Evolutionary conservation across 2,113 vertebrate species (phyloP).

Genomic region (Aphyosemion australe): DNA sequence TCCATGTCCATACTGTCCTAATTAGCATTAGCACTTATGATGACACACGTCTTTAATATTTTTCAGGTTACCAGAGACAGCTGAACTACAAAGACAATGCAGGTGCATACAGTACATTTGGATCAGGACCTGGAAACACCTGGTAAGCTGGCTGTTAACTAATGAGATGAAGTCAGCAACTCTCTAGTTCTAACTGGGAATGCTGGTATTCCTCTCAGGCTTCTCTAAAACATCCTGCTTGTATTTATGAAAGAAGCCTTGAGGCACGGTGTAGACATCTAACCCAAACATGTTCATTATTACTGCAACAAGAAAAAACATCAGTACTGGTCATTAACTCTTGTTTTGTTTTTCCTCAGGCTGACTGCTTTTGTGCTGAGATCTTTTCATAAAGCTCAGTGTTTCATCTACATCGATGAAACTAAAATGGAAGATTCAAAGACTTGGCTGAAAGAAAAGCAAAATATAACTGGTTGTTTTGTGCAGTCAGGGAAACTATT

Average conservation of each 20-base stretch:
- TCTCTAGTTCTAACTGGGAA: background rate
- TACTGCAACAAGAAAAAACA: too few relatives aligned
- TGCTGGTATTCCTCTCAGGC: too few relatives aligned
- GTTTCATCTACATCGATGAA: slow-evolving; percentile 74
- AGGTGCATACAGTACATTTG: slow-evolving; percentile 89
- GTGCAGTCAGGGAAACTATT: slow-evolving; percentile 77
- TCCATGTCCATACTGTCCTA: too few relatives aligned
- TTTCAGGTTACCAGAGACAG: slow-evolving; percentile 86
- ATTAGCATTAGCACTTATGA: too few relatives aligned
- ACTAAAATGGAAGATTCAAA: slow-evolving; percentile 43
- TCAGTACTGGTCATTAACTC: background rate
- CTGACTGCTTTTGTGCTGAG: slow-evolving; percentile 84
- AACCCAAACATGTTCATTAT: too few relatives aligned
- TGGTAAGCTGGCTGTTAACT: slow-evolving; percentile 72
- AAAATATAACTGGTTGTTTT: slow-evolving; percentile 80
- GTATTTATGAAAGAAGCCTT: too few relatives aligned
- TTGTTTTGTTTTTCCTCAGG: slow-evolving; percentile 60
- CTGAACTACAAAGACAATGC: slow-evolving; percentile 82
- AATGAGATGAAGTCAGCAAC: slow-evolving; percentile 51
- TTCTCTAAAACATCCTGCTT: too few relatives aligned
- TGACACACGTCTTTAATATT: background rate
- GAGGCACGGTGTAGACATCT: too few relatives aligned
- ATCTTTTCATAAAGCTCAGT: slow-evolving; percentile 75
- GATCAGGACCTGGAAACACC: slow-evolving; percentile 81
- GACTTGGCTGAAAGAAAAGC: slow-evolving; percentile 73